phyloP scores from a whole-genome alignment of 2,888 invertebrate genomes.

The Tenthredo notha region DNA sequence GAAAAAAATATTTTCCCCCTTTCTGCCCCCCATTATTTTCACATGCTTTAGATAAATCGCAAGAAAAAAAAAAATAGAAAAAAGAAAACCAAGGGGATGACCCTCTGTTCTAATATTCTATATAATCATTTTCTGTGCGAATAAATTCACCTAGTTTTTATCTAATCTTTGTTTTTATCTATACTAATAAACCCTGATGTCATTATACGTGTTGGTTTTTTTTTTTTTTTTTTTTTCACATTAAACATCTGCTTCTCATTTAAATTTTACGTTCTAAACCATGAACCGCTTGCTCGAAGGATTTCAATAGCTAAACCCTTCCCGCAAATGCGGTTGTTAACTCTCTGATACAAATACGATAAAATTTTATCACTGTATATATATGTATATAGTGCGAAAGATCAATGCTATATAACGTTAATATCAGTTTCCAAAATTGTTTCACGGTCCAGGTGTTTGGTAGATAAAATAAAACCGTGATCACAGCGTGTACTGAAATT shows the following conservation, averaged over 20 bases:
- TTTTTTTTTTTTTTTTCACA: no score
- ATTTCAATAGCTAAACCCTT: neutral
- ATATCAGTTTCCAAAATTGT: constrained; percentile 37
- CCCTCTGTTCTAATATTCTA: neutral
- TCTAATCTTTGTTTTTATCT: neutral
- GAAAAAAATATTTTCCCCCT: neutral
- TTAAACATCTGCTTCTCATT: neutral
- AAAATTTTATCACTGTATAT: constrained; percentile 11
- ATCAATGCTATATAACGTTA: constrained; percentile 17
- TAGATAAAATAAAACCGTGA: neutral
- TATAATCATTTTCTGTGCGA: neutral
- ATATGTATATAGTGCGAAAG: neutral
- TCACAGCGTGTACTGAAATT: no score
- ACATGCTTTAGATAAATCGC: neutral
- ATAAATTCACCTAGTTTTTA: neutral
- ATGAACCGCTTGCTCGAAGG: neutral
- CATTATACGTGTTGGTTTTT: neutral
- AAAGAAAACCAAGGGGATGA: neutral
- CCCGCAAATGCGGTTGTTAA: neutral
- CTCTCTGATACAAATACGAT: neutral
- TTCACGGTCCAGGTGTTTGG: neutral
- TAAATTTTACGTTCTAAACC: neutral
- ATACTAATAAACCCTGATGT: neutral
- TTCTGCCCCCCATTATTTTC: neutral
- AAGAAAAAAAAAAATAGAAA: neutral